phyloP scores from a whole-genome alignment of 2,888 invertebrate genomes.

The Chloromyia formosa region DNA sequence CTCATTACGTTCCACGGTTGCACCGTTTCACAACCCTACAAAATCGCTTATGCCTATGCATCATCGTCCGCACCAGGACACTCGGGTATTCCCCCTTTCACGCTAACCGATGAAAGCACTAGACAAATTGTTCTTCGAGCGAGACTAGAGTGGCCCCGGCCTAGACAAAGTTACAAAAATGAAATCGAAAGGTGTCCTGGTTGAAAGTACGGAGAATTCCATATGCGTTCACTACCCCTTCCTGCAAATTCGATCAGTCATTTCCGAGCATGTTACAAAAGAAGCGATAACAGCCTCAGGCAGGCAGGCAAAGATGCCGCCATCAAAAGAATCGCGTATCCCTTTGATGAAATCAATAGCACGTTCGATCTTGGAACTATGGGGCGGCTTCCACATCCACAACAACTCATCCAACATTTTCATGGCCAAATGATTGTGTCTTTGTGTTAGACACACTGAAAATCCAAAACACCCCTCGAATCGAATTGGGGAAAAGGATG shows the following conservation, averaged over 20 bases:
- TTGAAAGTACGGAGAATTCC: background rate
- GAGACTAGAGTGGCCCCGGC: background rate
- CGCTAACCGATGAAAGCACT: conserved; percentile 43
- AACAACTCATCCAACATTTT: conserved; percentile 31
- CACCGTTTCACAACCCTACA: background rate
- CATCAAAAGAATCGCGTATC: too few relatives aligned
- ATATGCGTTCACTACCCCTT: background rate
- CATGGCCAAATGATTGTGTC: conserved; percentile 36
- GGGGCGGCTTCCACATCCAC: conserved; percentile 25
- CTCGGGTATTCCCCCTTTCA: conserved; percentile 31
- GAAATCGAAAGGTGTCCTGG: conserved; percentile 48
- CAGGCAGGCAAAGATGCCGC: too few relatives aligned
- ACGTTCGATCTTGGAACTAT: conserved; percentile 15
- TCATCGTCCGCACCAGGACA: background rate
- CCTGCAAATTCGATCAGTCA: conserved; percentile 44
- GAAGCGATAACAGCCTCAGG: conserved; percentile 34
- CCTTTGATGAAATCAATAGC: conserved; percentile 26
- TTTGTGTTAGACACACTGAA: conserved; percentile 6
- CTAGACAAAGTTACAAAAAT: conserved; percentile 41
- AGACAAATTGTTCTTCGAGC: conserved; percentile 46
- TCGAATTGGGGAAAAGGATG: conserved; percentile 16
- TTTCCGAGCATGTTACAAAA: conserved; percentile 43
- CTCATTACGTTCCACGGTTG: conserved; percentile 18
- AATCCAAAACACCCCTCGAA: background rate
- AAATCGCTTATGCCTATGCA: too few relatives aligned